Base-by-base conservation (phyloP, 2,113 vertebrate genomes). In the Speoplatyrhinus poulsoni region DNA sequence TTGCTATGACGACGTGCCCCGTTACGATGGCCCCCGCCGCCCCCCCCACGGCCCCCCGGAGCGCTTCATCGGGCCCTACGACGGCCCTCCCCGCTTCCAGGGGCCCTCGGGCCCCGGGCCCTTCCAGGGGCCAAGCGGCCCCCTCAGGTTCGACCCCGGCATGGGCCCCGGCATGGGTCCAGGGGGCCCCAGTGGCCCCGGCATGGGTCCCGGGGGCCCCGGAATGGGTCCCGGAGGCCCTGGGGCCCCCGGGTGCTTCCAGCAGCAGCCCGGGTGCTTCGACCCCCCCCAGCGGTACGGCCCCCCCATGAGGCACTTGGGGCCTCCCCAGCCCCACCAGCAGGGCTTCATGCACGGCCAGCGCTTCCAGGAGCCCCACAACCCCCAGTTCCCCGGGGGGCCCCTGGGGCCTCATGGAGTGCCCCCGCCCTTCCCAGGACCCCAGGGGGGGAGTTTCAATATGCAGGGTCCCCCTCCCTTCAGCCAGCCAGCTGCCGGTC, bases 361-460 rank as follows among this genome's bases (percentile, higher is more conserved):
- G 0, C 65, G 74, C 1, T 98, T 94, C 63, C 86, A 84, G 0
- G 96, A 97, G 0, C 89, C 94, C 80, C 88, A 94, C 48, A 93
- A 88, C 75, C 78, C 92, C 6, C 81, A 83, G 69, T 98, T 94
- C 82, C 88, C 92, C 7, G 77, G 90, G 0, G 93, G 91, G 0
- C 83, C 94, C 1, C 91, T 95, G 90, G 0, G 93, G 91, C 0
- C 83, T 94, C 1, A 90, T 95, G 77, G 90, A 0, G 93, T 91
- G 0, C 83, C 94, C 1, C 91, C 95, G 75, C 88, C 84, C 4
- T 96, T 97, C 89, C 92, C 93, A 69, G 91, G 83, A 65, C 94
- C 75, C 48, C 76, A 61, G 76, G 89, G 90, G 67, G 92, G 93
- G 84, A 95, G 89, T 90, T 98, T 96, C 85, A 94, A 85, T 77